Conservation (phyloP, 2,888 invertebrate species). For the Cantharis flavilabris region DNA sequence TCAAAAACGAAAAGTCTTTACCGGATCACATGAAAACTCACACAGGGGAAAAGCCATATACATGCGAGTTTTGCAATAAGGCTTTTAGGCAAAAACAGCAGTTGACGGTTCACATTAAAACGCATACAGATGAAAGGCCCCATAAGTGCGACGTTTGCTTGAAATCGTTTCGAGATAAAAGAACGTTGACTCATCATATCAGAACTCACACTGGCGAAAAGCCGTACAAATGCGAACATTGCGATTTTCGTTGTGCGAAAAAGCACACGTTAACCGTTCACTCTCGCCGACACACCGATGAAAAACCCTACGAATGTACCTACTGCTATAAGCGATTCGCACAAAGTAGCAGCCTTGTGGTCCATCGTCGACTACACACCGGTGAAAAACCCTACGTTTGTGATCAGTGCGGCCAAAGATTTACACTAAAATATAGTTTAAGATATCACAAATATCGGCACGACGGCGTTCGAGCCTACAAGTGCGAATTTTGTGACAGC, state of each 20-base stretch:
- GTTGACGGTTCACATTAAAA: background rate
- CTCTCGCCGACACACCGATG: conserved; percentile 11
- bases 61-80: background rate
- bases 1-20: background rate
- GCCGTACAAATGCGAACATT: conserved; percentile 7
- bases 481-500: conserved; percentile 2
- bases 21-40: conserved; percentile 6
- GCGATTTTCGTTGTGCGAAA: background rate
- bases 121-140: conserved; percentile 11
- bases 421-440: conserved; percentile 5
- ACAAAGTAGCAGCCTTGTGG: background rate
- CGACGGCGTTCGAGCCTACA: background rate
- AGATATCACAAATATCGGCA: background rate
- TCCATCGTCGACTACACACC: conserved; percentile 6
- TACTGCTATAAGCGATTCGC: conserved; percentile 7
- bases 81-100: background rate
- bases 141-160: conserved; percentile 4
- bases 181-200: conserved; percentile 4
- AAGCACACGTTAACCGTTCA: conserved; percentile 2
- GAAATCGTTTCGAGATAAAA: conserved; percentile 1
- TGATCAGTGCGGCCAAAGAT: conserved; percentile 1
- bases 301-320: conserved; percentile 11
- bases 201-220: conserved; percentile 11
- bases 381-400: conserved; percentile 11
- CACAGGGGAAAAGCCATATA: conserved; percentile 6